These are phyloP conservation scores for Petrocephalus schoutedeni DNA, from an alignment of 2,797 vertebrate species.

Conservation along the genomic window DNA sequence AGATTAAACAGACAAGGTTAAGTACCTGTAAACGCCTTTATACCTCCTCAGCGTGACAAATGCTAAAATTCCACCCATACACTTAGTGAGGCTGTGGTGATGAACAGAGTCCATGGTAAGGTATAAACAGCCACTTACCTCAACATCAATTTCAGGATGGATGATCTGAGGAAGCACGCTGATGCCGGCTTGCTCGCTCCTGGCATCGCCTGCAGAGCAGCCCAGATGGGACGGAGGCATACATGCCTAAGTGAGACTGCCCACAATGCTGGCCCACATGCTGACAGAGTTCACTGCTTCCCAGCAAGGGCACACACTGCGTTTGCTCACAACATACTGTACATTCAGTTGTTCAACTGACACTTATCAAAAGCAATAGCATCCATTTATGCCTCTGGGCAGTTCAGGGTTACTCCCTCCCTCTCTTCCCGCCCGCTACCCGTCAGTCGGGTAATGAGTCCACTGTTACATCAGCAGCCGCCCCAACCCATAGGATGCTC, in stretches of 20 bases:
- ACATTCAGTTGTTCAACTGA: background rate
- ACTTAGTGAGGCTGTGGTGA: background rate
- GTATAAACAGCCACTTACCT: constrained; percentile 48
- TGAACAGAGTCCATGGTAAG: background rate
- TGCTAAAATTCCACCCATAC: background rate
- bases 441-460: background rate
- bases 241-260: background rate
- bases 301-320: background rate
- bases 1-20: background rate
- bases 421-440: background rate
- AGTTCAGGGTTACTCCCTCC: background rate
- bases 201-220: constrained; percentile 41
- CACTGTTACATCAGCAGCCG: background rate
- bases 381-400: background rate
- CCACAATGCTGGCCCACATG: background rate
- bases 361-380: background rate
- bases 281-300: background rate
- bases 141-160: constrained; percentile 60
- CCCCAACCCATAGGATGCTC: constrained; percentile 16
- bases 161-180: constrained; percentile 35
- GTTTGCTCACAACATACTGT: background rate
- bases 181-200: constrained; percentile 14
- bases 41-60: background rate
- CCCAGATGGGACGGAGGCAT: background rate
- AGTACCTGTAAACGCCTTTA: background rate